phyloP scores from a whole-genome alignment of 2,888 invertebrate species.

The Sarcophaga caerulescens region DNA sequence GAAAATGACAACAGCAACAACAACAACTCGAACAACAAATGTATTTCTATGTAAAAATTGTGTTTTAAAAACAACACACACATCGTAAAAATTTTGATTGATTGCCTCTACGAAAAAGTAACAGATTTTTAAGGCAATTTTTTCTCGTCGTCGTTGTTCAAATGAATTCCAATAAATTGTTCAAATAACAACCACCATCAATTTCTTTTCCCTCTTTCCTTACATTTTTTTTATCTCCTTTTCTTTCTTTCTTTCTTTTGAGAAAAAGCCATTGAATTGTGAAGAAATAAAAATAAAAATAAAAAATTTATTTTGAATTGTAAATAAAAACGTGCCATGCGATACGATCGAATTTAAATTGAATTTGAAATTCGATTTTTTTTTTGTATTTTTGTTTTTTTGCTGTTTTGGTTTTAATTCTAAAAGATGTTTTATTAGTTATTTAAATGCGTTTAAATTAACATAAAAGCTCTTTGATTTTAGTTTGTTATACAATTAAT shows the following conservation, averaged over 20 bases:
- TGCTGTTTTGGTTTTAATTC: background rate
- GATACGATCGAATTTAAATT: slow-evolving; percentile 71
- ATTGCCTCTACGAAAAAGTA: slow-evolving; percentile 34
- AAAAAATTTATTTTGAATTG: slow-evolving; percentile 19
- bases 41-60: slow-evolving; percentile 50
- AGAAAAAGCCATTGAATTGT: background rate
- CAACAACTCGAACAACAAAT: slow-evolving; percentile 3
- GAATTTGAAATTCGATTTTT: slow-evolving; percentile 64
- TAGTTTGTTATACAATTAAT: slow-evolving; percentile 40
- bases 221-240: background rate
- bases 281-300: slow-evolving; percentile 21
- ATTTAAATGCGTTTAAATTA: slow-evolving; percentile 79
- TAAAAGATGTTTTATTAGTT: slow-evolving; percentile 67
- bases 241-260: background rate
- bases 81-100: slow-evolving; percentile 60
- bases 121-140: slow-evolving; percentile 10
- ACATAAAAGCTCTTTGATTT: slow-evolving; percentile 73
- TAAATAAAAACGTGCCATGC: slow-evolving; percentile 70
- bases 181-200: slow-evolving; percentile 12
- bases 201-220: background rate
- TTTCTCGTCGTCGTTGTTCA: background rate
- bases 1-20: slow-evolving; percentile 12
- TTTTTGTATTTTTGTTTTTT: slow-evolving; percentile 26
- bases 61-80: slow-evolving; percentile 19
- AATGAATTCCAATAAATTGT: slow-evolving; percentile 32